Evolutionary conservation across 2,888 invertebrate species (phyloP), one percentile per base, ranked within the genome.

Genomic region (Rhyacophila evoluta): DNA sequence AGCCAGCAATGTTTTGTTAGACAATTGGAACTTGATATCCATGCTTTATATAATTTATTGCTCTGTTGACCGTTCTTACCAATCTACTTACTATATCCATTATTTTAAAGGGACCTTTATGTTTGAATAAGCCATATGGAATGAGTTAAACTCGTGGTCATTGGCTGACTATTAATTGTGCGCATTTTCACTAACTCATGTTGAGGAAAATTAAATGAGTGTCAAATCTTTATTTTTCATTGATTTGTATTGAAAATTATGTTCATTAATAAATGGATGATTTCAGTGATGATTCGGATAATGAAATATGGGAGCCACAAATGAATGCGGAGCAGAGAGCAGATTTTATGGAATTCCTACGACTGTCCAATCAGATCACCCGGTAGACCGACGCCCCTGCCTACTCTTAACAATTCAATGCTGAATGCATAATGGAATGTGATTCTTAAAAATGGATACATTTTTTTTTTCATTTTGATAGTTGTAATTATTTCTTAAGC

Each of bases 291-390:
- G 89, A 89, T 84, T 83, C 89, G 81, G 88, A 89, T 83, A 89
- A 88, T 84, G 89, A 89, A 71, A 87, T 88, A 33, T 90, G 89
- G 89, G 90, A 89, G 83, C 88, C 89, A 1, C 89, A 89, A 79
- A 90, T 90, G 89, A 89, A 90, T 83, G 87, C 87, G 1, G 90
- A 90, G 84, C 89, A 90, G 88, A 89, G 88, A 78, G 89, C 87
- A 6, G 89, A 89, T 80, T 90, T 88, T 85, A 86, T 89, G 81
- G 90, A 90, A 84, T 90, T 90, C 85, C 87, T 90, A 83, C 88
- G 88, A 85, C 88, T 89, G 84, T 89, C 90, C 82, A 90, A 90
- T 84, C 90, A 90, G 85, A 90, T 90, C 84, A 74, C 79, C 29
- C 79, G 82, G 77, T 80, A 80, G 77, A 80, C 37, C 27, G 33